Evolutionary conservation across 2,797 vertebrate species (phyloP), one percentile per base, ranked within the genome.

Genomic region (Gila robusta): DNA sequence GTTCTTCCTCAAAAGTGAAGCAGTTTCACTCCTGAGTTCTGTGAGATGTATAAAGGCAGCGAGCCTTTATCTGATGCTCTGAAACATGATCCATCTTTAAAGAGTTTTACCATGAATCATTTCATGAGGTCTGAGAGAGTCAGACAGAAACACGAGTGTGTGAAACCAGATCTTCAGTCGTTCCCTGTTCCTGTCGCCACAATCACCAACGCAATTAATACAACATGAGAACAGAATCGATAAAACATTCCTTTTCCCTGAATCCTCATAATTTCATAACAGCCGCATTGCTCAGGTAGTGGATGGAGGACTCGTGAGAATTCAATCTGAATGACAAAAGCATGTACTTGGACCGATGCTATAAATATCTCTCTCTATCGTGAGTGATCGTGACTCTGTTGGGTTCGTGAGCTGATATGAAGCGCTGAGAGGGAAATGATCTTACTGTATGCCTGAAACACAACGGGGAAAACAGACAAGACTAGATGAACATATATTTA

Each of bases 161-260:
- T 89, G 91, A 92, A 92, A 94, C 52, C 1, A 80, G 87, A 92
- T 82, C 88, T 82, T 44, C 32, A 78, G 83, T 83, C 28, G 56
- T 81, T 85, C 47, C 69, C 86, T 81, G 21, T 66, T 74, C 56
- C 82, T 83, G 91, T 72, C 87, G 84, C 80, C 44, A 74, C 86
- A 87, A 88, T 87, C 88, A 85, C 56, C 49, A 7, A 49, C 88
- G 91, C 92, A 91, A 90, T 94, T 90, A 92, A 93, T 91, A 92
- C 92, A 91, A 92, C 88, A 91, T 78, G 92, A 89, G 47, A 49
- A 5, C 47, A 49, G 47, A 17, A 17, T 95, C 90, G 92, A 93
- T 94, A 93, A 94, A 93, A 83, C 79, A 94, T 70, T 6, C 35
- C 8, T 35, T 47, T 14, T 64, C n/a, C 77, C 35, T 84, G 23